A percentile compares a stretch with the other conserved stretches of the same genome.
Conservation (phyloP, 2,888 invertebrate genomes). For the Periphyllus acericola region DNA sequence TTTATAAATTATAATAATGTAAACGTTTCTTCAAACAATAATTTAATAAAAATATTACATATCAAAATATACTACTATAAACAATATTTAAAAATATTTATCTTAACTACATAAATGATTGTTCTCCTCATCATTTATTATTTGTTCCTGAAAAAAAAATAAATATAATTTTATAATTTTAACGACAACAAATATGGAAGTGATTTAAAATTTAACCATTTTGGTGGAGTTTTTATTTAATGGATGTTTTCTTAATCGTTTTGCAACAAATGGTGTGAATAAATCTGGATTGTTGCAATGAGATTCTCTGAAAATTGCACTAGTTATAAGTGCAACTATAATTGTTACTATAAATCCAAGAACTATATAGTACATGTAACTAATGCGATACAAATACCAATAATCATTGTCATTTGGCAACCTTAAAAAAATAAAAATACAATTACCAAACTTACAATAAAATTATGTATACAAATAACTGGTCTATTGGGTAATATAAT, state of each 20-base stretch:
- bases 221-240: neutral
- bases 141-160: conserved; percentile 25
- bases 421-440: conserved; percentile 24
- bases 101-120: conserved; percentile 2
- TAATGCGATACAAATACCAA: conserved; percentile 62
- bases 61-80: neutral
- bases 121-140: neutral
- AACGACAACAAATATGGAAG: neutral
- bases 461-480: neutral
- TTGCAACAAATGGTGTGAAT: conserved; percentile 60
- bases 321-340: conserved; percentile 57
- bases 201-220: conserved; percentile 24
- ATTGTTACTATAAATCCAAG: conserved; percentile 62
- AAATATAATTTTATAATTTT: neutral
- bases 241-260: conserved; percentile 46
- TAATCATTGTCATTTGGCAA: conserved; percentile 28
- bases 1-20: neutral
- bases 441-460: neutral
- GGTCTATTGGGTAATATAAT: no score
- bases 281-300: conserved; percentile 60
- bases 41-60: neutral
- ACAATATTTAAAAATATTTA: conserved; percentile 1
- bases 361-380: conserved; percentile 62
- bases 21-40: neutral
- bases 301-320: conserved; percentile 23